Conservation (phyloP, 2,888 invertebrate genomes). For the Himalopsyche japonica region DNA sequence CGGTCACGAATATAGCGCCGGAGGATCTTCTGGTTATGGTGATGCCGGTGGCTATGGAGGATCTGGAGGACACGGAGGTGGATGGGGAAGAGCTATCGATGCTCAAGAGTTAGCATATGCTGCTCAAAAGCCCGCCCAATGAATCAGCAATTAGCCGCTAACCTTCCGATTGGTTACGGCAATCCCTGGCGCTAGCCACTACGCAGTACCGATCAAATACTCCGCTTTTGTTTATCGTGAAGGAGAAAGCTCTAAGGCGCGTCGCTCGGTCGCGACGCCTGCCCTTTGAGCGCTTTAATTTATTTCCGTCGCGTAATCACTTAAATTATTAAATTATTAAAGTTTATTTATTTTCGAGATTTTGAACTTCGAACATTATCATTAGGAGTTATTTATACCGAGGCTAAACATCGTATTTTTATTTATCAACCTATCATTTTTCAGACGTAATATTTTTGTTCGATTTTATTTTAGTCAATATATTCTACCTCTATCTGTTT, state of each 20-base stretch:
- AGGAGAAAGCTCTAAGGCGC: constrained; percentile 10
- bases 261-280: constrained; percentile 5
- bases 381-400: constrained; percentile 22
- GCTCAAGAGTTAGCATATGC: constrained; percentile 80
- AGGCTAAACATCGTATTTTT: constrained; percentile 12
- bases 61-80: constrained; percentile 57
- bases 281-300: neutral
- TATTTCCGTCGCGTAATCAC: constrained; percentile 21
- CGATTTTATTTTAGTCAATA: constrained; percentile 36
- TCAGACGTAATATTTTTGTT: constrained; percentile 19
- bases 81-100: constrained; percentile 78
- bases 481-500: constrained; percentile 38
- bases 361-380: constrained; percentile 32
- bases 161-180: neutral
- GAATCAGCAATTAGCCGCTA: constrained; percentile 34
- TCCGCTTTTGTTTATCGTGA: constrained; percentile 28
- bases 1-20: constrained; percentile 64
- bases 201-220: constrained; percentile 36
- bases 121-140: constrained; percentile 69
- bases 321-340: constrained; percentile 39
- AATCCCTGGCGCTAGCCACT: neutral
- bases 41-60: constrained; percentile 60
- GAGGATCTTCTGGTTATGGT: constrained; percentile 58
- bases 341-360: constrained; percentile 29
- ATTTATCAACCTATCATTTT: constrained; percentile 25